Evolutionary conservation across 2,797 vertebrate species (phyloP), one percentile per base, ranked within the genome.

Genomic region (Sebastes hopkinsi): DNA sequence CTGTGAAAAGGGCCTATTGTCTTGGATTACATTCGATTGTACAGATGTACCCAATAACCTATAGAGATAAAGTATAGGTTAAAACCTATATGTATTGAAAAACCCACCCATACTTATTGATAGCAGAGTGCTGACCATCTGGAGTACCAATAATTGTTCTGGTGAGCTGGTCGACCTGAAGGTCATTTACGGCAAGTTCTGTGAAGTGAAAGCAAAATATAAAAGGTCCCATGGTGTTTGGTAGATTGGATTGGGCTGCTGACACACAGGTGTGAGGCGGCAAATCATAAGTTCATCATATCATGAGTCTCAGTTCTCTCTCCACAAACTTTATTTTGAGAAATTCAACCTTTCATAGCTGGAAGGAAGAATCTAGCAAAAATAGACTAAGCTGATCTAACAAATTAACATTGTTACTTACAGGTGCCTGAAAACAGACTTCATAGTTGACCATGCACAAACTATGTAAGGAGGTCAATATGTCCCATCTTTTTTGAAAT

Each of bases 211-310:
- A 50, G 61, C 30, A 75, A 42, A 71, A 65, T 38, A 36, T 42
- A 30, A 69, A 79, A 67, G 29, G 46, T 46, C 46, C 50, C 56
- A 58, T 56, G 55, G 38, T 56, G 61, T 61, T 60, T 56, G 27
- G 6, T 20, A 62, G 55, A 79, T 79, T 75, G 25, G 18, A 75
- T 32, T 72, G 22, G 56, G 67, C 56, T 30, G 67, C 34, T 60
- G 52, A 56, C 54, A n/a, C 14, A 56, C 25, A 61, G 25, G 14
- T 65, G 61, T 54, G 52, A 69, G 56, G 22, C 2, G 1, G 34
- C 62, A 29, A 62, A 77, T 72, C 27, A 32, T 2, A 56, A 62
- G 9, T 68, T 82, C 25, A 67, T 56, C 2, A 1, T 61, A 67
- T 42, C 14, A 30, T 20, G 34, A 68, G 25, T 58, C 4, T 55